phyloP scores from a whole-genome alignment of 2,888 invertebrate genomes.

The Cryptophagus acutangulus region DNA sequence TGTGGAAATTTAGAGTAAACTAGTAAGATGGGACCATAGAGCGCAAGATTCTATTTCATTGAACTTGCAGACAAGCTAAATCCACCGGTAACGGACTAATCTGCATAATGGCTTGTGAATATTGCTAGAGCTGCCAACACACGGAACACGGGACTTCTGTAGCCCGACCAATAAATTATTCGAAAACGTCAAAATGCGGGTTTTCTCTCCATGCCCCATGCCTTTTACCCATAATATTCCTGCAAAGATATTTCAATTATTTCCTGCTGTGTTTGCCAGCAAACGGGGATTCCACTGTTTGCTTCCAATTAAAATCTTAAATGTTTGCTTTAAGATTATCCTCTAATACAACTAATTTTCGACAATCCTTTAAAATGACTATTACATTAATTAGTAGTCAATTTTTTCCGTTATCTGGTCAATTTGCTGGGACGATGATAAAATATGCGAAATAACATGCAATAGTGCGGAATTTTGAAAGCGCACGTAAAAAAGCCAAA shows the following conservation, averaged over 20 bases:
- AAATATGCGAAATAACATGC: slow-evolving; percentile 1
- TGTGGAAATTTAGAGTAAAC: slow-evolving; percentile 6
- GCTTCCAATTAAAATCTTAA: slow-evolving; percentile 1
- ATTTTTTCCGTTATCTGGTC: no score
- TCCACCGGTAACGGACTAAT: slow-evolving; percentile 30
- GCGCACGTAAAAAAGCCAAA: slow-evolving; percentile 19
- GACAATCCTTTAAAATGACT: no score
- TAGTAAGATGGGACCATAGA: slow-evolving; percentile 7
- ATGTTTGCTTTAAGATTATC: not conserved
- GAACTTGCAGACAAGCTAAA: slow-evolving; percentile 32
- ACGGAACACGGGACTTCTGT: slow-evolving; percentile 12
- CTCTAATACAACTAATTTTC: not conserved
- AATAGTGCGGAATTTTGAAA: slow-evolving; percentile 1
- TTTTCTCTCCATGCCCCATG: not conserved
- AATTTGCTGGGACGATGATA: no score
- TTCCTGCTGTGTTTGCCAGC: no score
- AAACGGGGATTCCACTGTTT: not conserved
- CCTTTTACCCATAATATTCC: no score
- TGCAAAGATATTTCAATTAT: not conserved
- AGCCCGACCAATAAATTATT: not conserved
- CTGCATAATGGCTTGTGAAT: slow-evolving; percentile 40
- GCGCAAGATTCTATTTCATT: slow-evolving; percentile 26
- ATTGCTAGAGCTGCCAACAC: slow-evolving; percentile 29
- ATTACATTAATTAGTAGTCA: no score
- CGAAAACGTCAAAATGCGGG: not conserved